Evolutionary conservation across 2,113 vertebrate genomes (phyloP).

Genomic region (Nothobranchius furzeri): DNA sequence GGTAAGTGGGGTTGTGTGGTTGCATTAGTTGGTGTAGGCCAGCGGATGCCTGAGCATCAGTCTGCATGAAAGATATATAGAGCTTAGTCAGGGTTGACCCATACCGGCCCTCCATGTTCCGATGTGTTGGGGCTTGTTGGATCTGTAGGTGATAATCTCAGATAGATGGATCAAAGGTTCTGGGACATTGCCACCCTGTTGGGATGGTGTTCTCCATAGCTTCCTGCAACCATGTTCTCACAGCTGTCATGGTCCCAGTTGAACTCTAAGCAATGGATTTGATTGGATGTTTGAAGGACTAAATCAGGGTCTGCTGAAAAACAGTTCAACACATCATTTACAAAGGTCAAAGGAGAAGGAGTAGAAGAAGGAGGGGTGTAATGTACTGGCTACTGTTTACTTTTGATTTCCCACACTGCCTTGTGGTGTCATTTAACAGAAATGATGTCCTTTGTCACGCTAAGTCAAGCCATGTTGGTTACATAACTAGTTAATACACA

Average conservation of each 20-base stretch:
- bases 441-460: conserved; percentile 13
- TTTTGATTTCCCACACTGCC: neutral
- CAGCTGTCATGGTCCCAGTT: too few species aligned
- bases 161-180: neutral
- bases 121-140: neutral
- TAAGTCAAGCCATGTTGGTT: conserved; percentile 27
- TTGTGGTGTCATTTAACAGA: neutral
- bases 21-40: too few species aligned
- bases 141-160: neutral
- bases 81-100: neutral
- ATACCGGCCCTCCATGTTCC: neutral
- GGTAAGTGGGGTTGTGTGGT: too few species aligned
- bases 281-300: too few species aligned
- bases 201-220: neutral
- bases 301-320: neutral
- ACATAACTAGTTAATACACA: conserved; percentile 33
- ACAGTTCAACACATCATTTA: too few species aligned
- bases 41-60: too few species aligned
- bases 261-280: neutral
- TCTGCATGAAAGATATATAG: too few species aligned
- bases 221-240: neutral
- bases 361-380: too few species aligned
- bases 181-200: neutral
- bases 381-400: conserved; percentile 34
- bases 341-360: too few species aligned